Conservation (phyloP, 2,888 invertebrate genomes). For the Macrosoma leucophasiata region DNA sequence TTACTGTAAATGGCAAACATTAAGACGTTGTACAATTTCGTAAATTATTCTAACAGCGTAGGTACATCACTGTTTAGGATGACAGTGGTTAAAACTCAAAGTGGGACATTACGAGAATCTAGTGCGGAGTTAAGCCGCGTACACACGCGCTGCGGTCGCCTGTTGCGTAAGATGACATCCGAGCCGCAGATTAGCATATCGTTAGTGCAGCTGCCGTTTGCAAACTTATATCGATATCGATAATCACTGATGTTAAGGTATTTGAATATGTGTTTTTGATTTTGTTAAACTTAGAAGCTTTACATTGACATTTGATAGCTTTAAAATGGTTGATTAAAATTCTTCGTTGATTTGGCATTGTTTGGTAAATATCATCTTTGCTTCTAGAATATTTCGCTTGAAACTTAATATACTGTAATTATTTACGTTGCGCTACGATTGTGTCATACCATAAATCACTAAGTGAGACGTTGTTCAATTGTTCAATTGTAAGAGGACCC, state of each 20-base stretch:
- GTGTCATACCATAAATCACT: too few relatives aligned
- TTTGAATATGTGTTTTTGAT: too few relatives aligned
- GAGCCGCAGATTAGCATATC: conserved; percentile 67
- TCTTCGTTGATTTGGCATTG: neutral
- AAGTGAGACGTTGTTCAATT: too few relatives aligned
- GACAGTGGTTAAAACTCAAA: conserved; percentile 42
- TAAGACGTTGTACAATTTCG: too few relatives aligned
- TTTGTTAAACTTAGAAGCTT: too few relatives aligned
- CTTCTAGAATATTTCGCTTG: too few relatives aligned
- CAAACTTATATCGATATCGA: conserved; percentile 14
- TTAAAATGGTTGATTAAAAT: neutral
- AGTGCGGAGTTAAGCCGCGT: conserved; percentile 53
- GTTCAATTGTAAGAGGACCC: too few relatives aligned
- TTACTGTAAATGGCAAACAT: too few relatives aligned
- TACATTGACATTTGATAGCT: conserved; percentile 7
- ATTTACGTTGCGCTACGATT: too few relatives aligned
- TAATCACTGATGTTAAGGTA: too few relatives aligned
- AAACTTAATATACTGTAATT: too few relatives aligned
- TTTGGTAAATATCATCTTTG: too few relatives aligned
- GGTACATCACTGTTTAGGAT: conserved; percentile 26
- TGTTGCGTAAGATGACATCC: conserved; percentile 73
- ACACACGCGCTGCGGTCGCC: conserved; percentile 54
- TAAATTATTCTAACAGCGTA: conserved; percentile 28
- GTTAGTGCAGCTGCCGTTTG: conserved; percentile 35
- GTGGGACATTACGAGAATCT: conserved; percentile 42